Evolutionary conservation across 2,797 vertebrate species (phyloP), one percentile per base, ranked within the genome.

Genomic region (Merluccius polli): DNA sequence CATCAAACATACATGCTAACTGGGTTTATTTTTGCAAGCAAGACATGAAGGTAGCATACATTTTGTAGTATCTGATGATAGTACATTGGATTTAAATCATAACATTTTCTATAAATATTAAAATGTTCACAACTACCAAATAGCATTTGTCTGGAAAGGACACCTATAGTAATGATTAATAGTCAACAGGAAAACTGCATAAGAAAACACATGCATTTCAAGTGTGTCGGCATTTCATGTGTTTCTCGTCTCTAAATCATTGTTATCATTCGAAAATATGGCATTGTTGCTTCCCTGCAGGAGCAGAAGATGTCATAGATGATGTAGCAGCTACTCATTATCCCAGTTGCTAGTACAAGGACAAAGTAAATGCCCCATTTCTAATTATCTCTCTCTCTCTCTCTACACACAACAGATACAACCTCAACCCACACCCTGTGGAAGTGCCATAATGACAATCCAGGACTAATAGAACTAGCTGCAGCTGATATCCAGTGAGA

Each of bases 291-390:
- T 75, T 81, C 78, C 74, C 72, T 13, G 65, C 73, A 86, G 70
- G 75, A 85, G 78, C 15, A 79, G 71, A 84, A 84, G 79, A 74
- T 72, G 63, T 24, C 78, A 73, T 79, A 73, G 82, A 76, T 78
- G 85, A 85, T 83, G 75, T 76, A 79, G 81, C 82, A 77, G 83
- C 80, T 81, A 75, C 83, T 90, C 83, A 87, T 90, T 91, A 88
- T 86, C 76, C 78, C 87, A 83, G 87, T 87, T 86, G 83, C 81
- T 72, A 70, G 81, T 81, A 83, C 75, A 85, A 82, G 79, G 77
- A 82, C 78, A 81, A 44, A 31, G 63, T 75, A 59, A 72, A 78
- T 70, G 67, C n/a, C 65, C 24, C 70, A 72, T 82, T 71, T 78
- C 75, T 18, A 63, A 63, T 63, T 63, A n/a, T 63, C 52, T 63